Base-by-base conservation (phyloP, 2,797 vertebrate species). In the Phataginus tetradactyla region DNA sequence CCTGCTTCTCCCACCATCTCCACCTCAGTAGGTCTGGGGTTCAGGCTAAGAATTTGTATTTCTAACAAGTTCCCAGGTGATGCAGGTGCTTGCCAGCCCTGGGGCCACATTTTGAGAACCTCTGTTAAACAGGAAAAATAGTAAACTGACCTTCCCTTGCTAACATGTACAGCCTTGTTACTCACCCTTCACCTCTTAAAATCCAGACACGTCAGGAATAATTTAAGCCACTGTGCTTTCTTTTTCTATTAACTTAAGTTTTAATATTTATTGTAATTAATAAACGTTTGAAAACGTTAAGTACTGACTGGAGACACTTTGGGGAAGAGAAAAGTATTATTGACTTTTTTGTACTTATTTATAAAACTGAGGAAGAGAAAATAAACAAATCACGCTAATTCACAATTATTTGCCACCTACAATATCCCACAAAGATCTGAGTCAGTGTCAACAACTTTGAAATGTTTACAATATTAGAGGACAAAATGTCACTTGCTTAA, bases 401-500 rank as follows among this genome's bases (percentile, higher is more conserved):
- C 71, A 91, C 39, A 88, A 57, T 78, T 84, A 91, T 83, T 71
- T 88, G 55, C 71, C 64, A 59, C 55, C n/a, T 87, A 32, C 12
- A 51, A 51, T 69, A 72, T 27, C n/a, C 39, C 71, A 79, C 57
- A 79, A 72, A 66, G 37, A 79, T 89, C 51, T 74, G 57, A 92
- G 72, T 18, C 39, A 13, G 5, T 79, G 55, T 51, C 64, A 71
- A 84, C 21, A 25, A 57, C 85, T 88, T 92, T 84, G 61, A 81
- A 72, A 63, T 61, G n/a, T 93, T 79, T 66, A 74, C 7, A 92
- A 68, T 75, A 91, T 71, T 87, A 78, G 71, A 84, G 7, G 10
- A 83, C 53, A 87, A 89, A 89, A 80, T 55, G 34, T 53, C 29
- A 94, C 17, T 94, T 94, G 92, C 29, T 89, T 68, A 89, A 57